phyloP scores from a whole-genome alignment of 1,140 invertebrate genomes.

The Papilio glaucus region DNA sequence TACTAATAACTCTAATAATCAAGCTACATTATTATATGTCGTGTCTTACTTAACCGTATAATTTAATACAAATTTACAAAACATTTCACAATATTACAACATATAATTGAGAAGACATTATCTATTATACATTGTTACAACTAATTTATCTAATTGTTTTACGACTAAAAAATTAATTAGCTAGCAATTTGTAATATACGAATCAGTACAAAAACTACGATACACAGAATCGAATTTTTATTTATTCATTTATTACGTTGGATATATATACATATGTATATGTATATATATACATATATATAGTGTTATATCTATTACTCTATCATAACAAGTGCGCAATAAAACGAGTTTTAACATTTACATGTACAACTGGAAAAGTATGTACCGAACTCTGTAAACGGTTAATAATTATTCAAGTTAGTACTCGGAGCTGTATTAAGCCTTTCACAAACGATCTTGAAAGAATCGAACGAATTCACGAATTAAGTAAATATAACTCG shows the following conservation, averaged over 20 bases:
- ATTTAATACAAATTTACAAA: not conserved
- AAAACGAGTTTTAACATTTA: too few species aligned
- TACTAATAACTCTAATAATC: not conserved
- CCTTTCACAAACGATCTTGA: too few species aligned
- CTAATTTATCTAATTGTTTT: slow-evolving; percentile 9
- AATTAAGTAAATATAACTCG: too few species aligned
- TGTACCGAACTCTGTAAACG: too few species aligned
- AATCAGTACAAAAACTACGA: slow-evolving; percentile 7
- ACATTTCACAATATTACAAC: not conserved
- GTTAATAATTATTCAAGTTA: too few species aligned
- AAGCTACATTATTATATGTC: not conserved
- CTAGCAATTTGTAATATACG: not conserved
- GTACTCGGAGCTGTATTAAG: too few species aligned
- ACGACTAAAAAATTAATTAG: not conserved
- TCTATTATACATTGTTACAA: not conserved
- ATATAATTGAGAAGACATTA: not conserved
- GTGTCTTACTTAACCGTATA: not conserved
- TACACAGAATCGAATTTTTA: not conserved
- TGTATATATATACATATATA: too few species aligned
- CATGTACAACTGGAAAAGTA: too few species aligned
- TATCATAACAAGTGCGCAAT: too few species aligned
- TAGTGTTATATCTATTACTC: slow-evolving; percentile 5
- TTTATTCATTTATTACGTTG: too few species aligned
- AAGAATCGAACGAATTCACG: too few species aligned
- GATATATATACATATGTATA: too few species aligned